Percentiles rank a stretch among this genome's conserved stretches.
Evolutionary conservation across 2,113 vertebrate genomes (phyloP).

Genomic region (Pygathrix nemaeus): DNA sequence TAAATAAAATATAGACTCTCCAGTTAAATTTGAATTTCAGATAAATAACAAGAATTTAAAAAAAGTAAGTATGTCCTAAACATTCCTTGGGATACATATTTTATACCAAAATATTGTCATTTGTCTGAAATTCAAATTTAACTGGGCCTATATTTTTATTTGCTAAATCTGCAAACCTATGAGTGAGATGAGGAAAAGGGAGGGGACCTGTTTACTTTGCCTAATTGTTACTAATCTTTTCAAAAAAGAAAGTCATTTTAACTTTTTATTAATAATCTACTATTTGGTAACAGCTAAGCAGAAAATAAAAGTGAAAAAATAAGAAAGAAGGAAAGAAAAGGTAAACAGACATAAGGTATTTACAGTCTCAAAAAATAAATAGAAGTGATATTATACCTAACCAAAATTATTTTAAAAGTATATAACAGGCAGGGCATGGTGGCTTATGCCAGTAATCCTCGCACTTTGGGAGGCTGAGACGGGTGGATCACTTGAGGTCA

Average conservation of each 20-base stretch:
- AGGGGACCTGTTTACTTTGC: background rate
- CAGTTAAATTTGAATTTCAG: background rate
- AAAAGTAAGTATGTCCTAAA: background rate
- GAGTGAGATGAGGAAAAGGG: background rate
- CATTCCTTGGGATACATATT: background rate
- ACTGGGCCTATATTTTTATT: background rate
- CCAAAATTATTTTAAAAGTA: background rate
- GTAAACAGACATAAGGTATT: background rate
- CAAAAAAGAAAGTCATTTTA: background rate
- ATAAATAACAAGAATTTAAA: background rate
- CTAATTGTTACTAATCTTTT: background rate
- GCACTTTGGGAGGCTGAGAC: no score
- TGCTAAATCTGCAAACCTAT: background rate
- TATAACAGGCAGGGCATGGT: no score
- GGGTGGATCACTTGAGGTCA: no score
- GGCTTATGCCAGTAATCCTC: no score
- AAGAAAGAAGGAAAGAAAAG: background rate
- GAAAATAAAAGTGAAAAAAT: background rate
- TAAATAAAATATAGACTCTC: constrained; percentile 2
- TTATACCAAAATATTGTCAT: background rate
- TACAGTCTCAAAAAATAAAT: background rate
- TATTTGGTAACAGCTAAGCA: background rate
- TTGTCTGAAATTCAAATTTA: constrained; percentile 8
- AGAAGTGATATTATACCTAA: background rate
- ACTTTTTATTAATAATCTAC: background rate